Evolutionary conservation across 2,797 vertebrate genomes (phyloP).

Genomic region (Centropyge bicolor): DNA sequence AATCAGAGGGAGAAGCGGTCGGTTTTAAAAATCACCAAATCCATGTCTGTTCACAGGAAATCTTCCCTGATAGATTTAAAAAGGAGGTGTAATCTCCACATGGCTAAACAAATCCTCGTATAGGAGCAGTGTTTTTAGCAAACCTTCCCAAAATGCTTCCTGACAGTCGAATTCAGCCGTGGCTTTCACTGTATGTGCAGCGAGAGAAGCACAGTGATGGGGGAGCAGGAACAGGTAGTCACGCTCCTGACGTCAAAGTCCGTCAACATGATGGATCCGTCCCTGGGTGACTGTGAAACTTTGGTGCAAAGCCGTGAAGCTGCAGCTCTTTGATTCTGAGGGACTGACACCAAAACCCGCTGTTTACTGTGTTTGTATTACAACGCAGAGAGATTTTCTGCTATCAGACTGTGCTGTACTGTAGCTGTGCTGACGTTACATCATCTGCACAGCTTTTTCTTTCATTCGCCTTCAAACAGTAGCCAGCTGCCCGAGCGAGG

Average conservation of each 20-base stretch:
- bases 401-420: conserved; percentile 23
- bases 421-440: conserved; percentile 31
- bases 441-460: conserved; percentile 31
- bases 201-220: neutral
- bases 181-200: neutral
- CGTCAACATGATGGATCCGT: conserved; percentile 34
- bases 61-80: conserved; percentile 43
- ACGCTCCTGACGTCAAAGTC: neutral
- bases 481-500: conserved; percentile 56
- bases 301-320: conserved; percentile 29
- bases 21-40: conserved; percentile 40
- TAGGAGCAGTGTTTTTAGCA: conserved; percentile 2
- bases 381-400: conserved; percentile 42
- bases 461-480: conserved; percentile 58
- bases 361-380: conserved; percentile 50
- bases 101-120: conserved; percentile 6
- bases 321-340: conserved; percentile 38
- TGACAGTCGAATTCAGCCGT: neutral
- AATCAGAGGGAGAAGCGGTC: conserved; percentile 44
- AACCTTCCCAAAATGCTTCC: neutral
- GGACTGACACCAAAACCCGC: conserved; percentile 34
- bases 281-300: conserved; percentile 26
- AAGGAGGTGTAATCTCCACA: conserved; percentile 20
- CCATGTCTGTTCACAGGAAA: conserved; percentile 43
- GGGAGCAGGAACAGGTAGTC: conserved; percentile 4